A percentile compares a stretch with the other conserved stretches of the same genome.
Conservation (phyloP, 2,113 vertebrate species). For the Paralichthys olivaceus region DNA sequence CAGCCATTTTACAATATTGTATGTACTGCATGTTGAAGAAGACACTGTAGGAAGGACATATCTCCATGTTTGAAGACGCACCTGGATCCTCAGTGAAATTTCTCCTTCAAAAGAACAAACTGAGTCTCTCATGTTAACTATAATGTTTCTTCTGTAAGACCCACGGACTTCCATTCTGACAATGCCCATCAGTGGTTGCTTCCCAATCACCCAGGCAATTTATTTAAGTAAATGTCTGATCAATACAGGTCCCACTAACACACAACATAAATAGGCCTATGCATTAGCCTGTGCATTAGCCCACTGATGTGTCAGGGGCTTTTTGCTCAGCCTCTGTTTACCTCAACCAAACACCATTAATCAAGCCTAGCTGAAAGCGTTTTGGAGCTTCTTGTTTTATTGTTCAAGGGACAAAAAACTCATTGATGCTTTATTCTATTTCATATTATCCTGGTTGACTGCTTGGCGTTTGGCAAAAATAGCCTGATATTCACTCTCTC, state of each 20-base stretch:
- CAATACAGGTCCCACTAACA: slow-evolving; percentile 69
- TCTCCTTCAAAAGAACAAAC: slow-evolving; percentile 3
- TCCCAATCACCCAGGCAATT: slow-evolving; percentile 72
- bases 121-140: not conserved
- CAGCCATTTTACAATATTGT: not conserved
- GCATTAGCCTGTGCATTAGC: slow-evolving; percentile 74
- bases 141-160: slow-evolving; percentile 12
- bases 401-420: slow-evolving; percentile 27
- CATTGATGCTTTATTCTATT: slow-evolving; percentile 26
- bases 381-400: slow-evolving; percentile 19
- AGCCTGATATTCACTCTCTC: slow-evolving; percentile 13
- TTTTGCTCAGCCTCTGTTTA: slow-evolving; percentile 58
- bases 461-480: slow-evolving; percentile 19
- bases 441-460: slow-evolving; percentile 14
- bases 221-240: slow-evolving; percentile 79
- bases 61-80: not conserved
- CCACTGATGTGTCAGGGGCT: slow-evolving; percentile 56
- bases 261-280: slow-evolving; percentile 67
- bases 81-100: not conserved
- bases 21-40: not conserved
- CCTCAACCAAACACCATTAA: slow-evolving; percentile 67
- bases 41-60: not conserved
- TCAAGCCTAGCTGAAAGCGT: slow-evolving; percentile 38
- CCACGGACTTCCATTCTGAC: slow-evolving; percentile 28
- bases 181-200: slow-evolving; percentile 50